phyloP scores from a whole-genome alignment of 2,113 vertebrate species.

The Beaufortia kweichowensis region DNA sequence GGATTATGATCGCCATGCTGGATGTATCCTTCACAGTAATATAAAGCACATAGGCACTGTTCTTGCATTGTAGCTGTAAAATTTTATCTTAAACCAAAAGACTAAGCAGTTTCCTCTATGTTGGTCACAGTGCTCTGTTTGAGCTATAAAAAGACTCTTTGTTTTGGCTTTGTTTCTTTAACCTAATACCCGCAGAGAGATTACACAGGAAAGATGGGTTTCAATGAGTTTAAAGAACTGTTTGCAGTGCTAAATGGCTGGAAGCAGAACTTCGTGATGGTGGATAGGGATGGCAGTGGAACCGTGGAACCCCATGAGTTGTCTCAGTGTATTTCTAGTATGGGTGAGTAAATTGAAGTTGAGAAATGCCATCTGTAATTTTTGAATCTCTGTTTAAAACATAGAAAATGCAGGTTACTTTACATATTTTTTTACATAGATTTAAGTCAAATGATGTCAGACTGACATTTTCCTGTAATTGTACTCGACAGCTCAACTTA shows the following conservation, averaged over 20 bases:
- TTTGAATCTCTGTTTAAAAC: not conserved
- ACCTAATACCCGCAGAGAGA: conserved; percentile 76
- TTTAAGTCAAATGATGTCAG: no score
- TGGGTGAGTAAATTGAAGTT: conserved; percentile 85
- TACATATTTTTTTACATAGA: no score
- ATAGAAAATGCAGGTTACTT: no score
- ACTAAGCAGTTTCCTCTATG: not conserved
- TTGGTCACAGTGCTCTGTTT: not conserved
- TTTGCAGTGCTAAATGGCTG: conserved; percentile 83
- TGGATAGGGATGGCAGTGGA: conserved; percentile 84
- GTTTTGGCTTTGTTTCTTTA: conserved; percentile 61
- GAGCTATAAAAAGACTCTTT: not conserved
- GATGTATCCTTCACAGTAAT: conserved; percentile 82
- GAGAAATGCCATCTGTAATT: no score
- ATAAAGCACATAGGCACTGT: not conserved
- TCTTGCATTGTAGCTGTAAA: not conserved
- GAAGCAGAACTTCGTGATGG: conserved; percentile 89
- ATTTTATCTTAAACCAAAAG: not conserved
- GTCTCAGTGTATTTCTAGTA: conserved; percentile 76
- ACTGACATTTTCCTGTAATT: no score
- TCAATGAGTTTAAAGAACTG: conserved; percentile 89
- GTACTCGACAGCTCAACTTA: no score
- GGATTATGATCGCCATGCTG: conserved; percentile 88
- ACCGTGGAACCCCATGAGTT: conserved; percentile 84
- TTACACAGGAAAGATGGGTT: conserved; percentile 88